A percentile compares a stretch with the other conserved stretches of the same genome.
Evolutionary conservation across 1,140 invertebrate genomes (phyloP).

Genomic region (Drosophila equinoxialis): DNA sequence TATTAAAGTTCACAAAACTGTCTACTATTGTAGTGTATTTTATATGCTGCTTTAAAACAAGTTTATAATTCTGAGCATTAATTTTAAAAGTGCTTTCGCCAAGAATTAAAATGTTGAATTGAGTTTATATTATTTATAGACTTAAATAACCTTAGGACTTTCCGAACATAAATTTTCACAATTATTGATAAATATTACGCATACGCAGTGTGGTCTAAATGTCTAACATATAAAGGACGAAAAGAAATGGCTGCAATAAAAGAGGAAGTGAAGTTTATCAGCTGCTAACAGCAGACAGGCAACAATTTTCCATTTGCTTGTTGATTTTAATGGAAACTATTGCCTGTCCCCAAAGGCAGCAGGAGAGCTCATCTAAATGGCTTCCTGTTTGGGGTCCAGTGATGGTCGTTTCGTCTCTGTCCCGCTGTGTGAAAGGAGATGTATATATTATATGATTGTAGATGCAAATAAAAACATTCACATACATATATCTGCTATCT

Average conservation of each 20-base stretch:
- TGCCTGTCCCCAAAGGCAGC: constrained; percentile 14
- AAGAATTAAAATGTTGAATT: neutral
- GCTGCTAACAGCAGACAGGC: constrained; percentile 42
- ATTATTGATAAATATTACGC: constrained; percentile 47
- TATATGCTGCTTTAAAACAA: too few relatives aligned
- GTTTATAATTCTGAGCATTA: too few relatives aligned
- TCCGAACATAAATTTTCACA: neutral
- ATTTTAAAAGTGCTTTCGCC: too few relatives aligned
- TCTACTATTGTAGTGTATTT: too few relatives aligned
- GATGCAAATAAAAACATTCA: constrained; percentile 33
- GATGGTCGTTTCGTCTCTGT: neutral
- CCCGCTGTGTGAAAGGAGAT: constrained; percentile 32
- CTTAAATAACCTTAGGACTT: neutral
- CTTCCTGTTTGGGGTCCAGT: constrained; percentile 56
- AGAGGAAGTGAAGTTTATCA: constrained; percentile 48
- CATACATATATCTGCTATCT: neutral
- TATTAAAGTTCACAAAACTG: too few relatives aligned
- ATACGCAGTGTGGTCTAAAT: constrained; percentile 50
- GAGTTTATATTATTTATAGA: neutral
- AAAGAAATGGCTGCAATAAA: constrained; percentile 44
- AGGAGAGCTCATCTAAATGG: constrained; percentile 54
- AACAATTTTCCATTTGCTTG: constrained; percentile 53
- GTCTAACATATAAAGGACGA: neutral
- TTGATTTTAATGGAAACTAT: constrained; percentile 58
- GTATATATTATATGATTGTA: constrained; percentile 17